These are phyloP conservation scores for Scylla paramamosain DNA, from an alignment of 1,140 invertebrate species.

Conservation along the genomic window DNA sequence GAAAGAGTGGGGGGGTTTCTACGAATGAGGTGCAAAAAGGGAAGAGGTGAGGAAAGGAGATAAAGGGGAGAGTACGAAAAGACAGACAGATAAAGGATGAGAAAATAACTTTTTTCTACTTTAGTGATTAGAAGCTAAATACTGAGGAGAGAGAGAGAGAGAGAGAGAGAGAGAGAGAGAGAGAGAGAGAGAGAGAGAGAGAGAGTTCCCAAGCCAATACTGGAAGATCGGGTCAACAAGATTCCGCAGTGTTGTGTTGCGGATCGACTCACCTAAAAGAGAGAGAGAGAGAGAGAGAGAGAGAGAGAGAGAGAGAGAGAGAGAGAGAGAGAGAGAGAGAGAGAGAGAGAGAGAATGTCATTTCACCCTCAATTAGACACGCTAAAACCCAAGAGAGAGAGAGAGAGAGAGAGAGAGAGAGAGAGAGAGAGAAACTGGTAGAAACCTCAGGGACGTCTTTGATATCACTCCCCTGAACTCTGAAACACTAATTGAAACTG, in stretches of 20 bases:
- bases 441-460: background rate
- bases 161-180: background rate
- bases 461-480: too few relatives aligned
- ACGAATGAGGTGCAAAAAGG: background rate
- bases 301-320: background rate
- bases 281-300: constrained; percentile 3
- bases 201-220: background rate
- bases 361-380: too few relatives aligned
- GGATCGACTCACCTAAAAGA: background rate
- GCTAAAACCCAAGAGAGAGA: background rate
- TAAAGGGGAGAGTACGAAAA: background rate
- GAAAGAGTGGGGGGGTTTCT: background rate
- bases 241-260: background rate
- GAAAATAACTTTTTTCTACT: too few relatives aligned
- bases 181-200: background rate
- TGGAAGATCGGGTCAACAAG: background rate
- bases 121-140: background rate
- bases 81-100: background rate
- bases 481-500: too few relatives aligned
- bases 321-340: constrained; percentile 3
- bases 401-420: background rate
- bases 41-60: background rate
- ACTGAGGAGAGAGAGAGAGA: background rate
- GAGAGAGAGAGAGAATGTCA: background rate
- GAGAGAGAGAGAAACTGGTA: background rate